A percentile compares a stretch with the other conserved stretches of the same genome.
These are phyloP conservation scores for Drosophila triauraria DNA, from an alignment of 1,140 invertebrate species.

Conservation along the genomic window DNA sequence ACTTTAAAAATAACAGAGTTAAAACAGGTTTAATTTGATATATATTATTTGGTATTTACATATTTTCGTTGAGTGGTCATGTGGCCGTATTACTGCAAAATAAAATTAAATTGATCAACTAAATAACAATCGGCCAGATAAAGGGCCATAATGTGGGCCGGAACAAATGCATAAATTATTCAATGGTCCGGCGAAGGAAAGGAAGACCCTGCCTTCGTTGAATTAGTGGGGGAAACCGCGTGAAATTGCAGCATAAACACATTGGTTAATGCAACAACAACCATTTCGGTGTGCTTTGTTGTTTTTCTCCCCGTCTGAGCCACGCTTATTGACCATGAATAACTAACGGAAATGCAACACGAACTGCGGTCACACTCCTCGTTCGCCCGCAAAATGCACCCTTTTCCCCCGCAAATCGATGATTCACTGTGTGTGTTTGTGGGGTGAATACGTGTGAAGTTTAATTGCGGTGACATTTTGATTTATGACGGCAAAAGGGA, in stretches of 20 bases:
- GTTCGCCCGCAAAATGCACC: neutral
- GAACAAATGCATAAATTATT: constrained; percentile 62
- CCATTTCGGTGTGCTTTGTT: constrained; percentile 12
- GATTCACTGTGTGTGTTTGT: constrained; percentile 28
- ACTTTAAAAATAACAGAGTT: no score
- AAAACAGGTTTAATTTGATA: no score
- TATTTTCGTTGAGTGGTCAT: constrained; percentile 6
- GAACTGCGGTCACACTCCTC: constrained; percentile 41
- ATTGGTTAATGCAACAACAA: constrained; percentile 48
- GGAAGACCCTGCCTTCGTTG: constrained; percentile 9
- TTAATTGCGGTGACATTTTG: constrained; percentile 68
- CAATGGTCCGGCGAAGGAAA: constrained; percentile 29
- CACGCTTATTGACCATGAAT: constrained; percentile 72
- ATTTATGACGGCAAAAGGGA: constrained; percentile 61
- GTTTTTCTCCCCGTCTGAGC: constrained; percentile 18
- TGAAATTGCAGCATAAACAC: constrained; percentile 68
- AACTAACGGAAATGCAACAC: constrained; percentile 71
- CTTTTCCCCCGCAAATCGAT: constrained; percentile 28
- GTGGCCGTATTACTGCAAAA: constrained; percentile 21
- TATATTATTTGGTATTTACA: no score
- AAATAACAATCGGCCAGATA: constrained; percentile 75
- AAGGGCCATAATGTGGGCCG: constrained; percentile 56
- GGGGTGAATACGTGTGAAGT: constrained; percentile 25
- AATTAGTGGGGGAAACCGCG: constrained; percentile 44
- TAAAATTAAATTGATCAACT: constrained; percentile 76